A percentile compares a stretch with the other conserved stretches of the same genome.
These are phyloP conservation scores for Alcedo atthis DNA, from an alignment of 2,797 vertebrate genomes.

Conservation along the genomic window DNA sequence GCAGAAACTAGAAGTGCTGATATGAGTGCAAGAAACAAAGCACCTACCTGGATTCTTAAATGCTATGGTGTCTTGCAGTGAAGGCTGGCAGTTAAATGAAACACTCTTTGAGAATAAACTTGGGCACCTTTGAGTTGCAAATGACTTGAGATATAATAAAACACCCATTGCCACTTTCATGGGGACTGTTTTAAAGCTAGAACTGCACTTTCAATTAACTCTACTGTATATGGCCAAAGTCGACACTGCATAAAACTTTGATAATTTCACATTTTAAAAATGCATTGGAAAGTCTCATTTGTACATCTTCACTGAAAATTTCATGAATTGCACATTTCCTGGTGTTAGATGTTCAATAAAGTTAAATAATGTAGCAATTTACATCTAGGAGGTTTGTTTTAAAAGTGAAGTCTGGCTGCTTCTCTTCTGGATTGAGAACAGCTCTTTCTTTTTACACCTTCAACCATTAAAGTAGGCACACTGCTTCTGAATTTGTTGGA, in stretches of 20 bases:
- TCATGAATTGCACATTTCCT: slow-evolving; percentile 70
- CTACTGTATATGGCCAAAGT: slow-evolving; percentile 49
- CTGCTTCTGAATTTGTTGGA: background rate
- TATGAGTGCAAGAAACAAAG: background rate
- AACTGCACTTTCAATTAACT: slow-evolving; percentile 62
- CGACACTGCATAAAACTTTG: slow-evolving; percentile 63
- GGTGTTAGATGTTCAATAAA: slow-evolving; percentile 73
- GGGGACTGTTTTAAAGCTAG: slow-evolving; percentile 27
- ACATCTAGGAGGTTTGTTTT: slow-evolving; percentile 56
- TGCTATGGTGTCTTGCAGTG: background rate
- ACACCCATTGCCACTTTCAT: slow-evolving; percentile 21
- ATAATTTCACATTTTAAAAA: slow-evolving; percentile 73
- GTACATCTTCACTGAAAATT: slow-evolving; percentile 66
- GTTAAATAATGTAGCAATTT: slow-evolving; percentile 75
- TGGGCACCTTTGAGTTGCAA: slow-evolving; percentile 37
- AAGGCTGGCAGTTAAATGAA: slow-evolving; percentile 17
- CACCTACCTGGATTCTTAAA: background rate
- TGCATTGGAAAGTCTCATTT: slow-evolving; percentile 54
- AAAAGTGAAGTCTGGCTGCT: slow-evolving; percentile 33
- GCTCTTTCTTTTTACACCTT: background rate
- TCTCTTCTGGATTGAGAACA: background rate
- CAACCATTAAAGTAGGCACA: background rate
- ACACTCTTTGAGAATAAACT: slow-evolving; percentile 2
- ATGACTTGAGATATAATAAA: slow-evolving; percentile 57
- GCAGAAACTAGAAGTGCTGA: background rate